Evolutionary conservation across 2,888 invertebrate genomes (phyloP).

Genomic region (Ellobium chinense): DNA sequence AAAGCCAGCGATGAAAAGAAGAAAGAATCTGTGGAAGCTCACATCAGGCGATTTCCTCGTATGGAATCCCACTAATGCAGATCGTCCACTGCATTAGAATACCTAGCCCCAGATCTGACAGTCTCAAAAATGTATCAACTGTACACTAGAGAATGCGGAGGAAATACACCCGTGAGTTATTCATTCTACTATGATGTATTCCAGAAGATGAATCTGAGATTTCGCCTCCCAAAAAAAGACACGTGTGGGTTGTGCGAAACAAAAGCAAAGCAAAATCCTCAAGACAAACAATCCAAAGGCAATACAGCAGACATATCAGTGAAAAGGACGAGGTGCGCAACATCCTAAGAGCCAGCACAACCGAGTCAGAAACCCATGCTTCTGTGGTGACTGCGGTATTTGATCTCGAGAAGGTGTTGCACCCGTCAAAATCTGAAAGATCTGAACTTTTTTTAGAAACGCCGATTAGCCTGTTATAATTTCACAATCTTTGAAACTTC

Average conservation of each 20-base stretch:
- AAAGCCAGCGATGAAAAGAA: no score
- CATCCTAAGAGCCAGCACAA: background rate
- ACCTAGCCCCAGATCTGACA: no score
- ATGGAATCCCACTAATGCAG: no score
- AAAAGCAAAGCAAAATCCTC: background rate
- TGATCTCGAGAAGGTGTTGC: background rate
- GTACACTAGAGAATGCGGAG: no score
- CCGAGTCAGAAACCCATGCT: background rate
- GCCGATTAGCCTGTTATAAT: background rate
- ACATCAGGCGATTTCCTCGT: no score
- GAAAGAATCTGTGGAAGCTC: no score
- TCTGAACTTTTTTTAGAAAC: background rate
- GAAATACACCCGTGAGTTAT: no score
- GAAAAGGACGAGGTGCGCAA: background rate
- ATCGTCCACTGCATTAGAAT: no score
- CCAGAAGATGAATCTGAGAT: no score
- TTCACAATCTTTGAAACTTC: background rate
- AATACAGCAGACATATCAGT: background rate
- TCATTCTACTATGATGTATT: no score
- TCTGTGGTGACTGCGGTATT: background rate
- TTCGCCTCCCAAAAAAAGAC: no score
- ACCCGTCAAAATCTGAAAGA: background rate
- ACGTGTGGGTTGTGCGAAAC: background rate
- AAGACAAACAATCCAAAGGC: background rate
- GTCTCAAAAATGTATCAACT: no score